Evolutionary conservation across 2,797 vertebrate genomes (phyloP).

Genomic region (Tenualosa ilisha): DNA sequence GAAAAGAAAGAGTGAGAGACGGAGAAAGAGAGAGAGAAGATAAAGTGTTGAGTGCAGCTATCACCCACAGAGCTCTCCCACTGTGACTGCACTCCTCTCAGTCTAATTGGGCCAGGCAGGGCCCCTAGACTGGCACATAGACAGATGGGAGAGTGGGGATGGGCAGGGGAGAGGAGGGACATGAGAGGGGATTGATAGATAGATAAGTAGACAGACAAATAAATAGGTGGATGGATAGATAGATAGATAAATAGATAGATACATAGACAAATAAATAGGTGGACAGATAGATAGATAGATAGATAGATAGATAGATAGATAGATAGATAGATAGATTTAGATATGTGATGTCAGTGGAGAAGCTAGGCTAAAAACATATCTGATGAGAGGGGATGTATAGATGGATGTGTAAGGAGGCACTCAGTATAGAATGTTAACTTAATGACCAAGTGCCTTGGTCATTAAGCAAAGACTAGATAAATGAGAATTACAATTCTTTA

Average conservation of each 20-base stretch:
- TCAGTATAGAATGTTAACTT: no score
- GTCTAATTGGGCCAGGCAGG: not conserved
- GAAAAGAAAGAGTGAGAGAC: not conserved
- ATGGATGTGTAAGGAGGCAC: no score
- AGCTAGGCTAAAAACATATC: not conserved
- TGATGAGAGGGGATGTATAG: no score
- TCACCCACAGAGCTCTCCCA: not conserved
- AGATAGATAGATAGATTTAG: not conserved
- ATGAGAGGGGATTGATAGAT: not conserved
- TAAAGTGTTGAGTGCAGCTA: conserved; percentile 14
- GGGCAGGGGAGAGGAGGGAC: not conserved
- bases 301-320: not conserved
- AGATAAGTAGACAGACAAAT: not conserved
- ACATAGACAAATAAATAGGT: no score
- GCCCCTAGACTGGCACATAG: not conserved
- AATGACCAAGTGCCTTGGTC: no score
- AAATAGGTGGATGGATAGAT: no score
- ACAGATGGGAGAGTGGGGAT: not conserved
- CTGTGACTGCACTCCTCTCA: not conserved
- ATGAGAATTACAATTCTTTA: no score
- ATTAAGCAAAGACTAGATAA: no score
- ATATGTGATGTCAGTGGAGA: not conserved
- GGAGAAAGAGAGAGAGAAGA: not conserved
- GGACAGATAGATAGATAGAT: no score
- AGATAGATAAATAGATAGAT: no score